phyloP scores from a whole-genome alignment of 1,140 invertebrate genomes.

The Hyphantria cunea region DNA sequence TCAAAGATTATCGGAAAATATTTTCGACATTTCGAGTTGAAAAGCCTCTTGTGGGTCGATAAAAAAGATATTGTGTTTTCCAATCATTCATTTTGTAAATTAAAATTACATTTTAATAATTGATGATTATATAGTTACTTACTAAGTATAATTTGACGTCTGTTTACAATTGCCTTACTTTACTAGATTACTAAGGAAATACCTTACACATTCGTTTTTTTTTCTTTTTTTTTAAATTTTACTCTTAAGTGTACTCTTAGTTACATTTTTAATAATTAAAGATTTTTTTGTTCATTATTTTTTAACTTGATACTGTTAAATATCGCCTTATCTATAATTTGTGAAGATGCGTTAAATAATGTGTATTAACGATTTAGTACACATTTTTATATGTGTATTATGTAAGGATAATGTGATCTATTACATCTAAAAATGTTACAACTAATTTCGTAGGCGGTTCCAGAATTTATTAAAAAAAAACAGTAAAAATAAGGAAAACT shows the following conservation, averaged over 20 bases:
- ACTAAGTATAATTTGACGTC: slow-evolving; percentile 6
- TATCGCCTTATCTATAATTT: too few species aligned
- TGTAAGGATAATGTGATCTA: too few species aligned
- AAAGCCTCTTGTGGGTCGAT: neutral
- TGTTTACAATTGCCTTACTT: slow-evolving; percentile 4
- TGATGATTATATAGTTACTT: neutral
- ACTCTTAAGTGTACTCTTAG: slow-evolving; percentile 3
- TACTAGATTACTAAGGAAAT: slow-evolving; percentile 6
- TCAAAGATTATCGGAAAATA: too few species aligned
- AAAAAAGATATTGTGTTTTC: neutral
- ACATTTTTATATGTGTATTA: too few species aligned
- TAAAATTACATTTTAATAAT: neutral
- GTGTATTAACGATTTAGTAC: too few species aligned
- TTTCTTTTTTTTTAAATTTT: slow-evolving; percentile 6
- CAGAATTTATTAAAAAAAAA: slow-evolving; percentile 3
- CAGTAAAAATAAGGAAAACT: slow-evolving; percentile 24
- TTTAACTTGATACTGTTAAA: neutral
- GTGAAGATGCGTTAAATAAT: too few species aligned
- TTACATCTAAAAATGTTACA: too few species aligned
- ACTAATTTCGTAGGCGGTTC: slow-evolving; percentile 16
- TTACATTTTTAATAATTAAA: too few species aligned
- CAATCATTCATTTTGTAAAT: neutral
- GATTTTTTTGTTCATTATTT: too few species aligned
- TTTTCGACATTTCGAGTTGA: too few species aligned
- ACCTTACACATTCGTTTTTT: slow-evolving; percentile 9